Percentiles rank a stretch among this genome's conserved stretches.
These are phyloP conservation scores for Leptobrachium ailaonicum DNA, from an alignment of 2,113 vertebrate genomes.

Conservation along the genomic window DNA sequence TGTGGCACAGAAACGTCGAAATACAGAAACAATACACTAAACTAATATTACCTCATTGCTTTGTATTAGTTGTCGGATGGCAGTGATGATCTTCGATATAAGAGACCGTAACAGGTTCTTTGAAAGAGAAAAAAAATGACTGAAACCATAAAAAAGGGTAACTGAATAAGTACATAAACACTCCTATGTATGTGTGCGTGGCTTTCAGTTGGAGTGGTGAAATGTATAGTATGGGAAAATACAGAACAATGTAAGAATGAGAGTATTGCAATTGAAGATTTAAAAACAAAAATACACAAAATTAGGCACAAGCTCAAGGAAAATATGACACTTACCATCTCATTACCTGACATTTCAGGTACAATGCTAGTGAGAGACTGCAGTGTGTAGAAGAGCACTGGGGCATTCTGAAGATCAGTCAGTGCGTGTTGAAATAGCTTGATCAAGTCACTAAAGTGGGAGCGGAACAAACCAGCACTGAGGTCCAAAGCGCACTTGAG, in stretches of 20 bases:
- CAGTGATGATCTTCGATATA: slow-evolving; percentile 73
- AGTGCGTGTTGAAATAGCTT: slow-evolving; percentile 72
- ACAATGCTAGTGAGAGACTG: slow-evolving; percentile 74
- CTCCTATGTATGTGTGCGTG: no score
- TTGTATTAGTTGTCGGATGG: slow-evolving; percentile 74
- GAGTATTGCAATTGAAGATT: no score
- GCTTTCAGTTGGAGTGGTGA: not conserved
- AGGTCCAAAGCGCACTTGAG: slow-evolving; percentile 79
- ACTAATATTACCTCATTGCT: slow-evolving; percentile 73
- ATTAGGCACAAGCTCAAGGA: not conserved
- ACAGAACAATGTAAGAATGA: not conserved
- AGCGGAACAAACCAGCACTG: slow-evolving; percentile 73
- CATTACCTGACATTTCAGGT: slow-evolving; percentile 67
- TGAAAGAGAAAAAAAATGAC: not conserved
- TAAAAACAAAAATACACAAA: not conserved
- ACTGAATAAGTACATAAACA: no score
- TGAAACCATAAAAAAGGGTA: not conserved
- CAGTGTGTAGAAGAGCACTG: slow-evolving; percentile 76
- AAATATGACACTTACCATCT: slow-evolving; percentile 70
- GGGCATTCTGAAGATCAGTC: slow-evolving; percentile 70
- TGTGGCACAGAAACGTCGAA: no score
- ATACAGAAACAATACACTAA: no score
- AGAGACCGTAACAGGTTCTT: slow-evolving; percentile 74
- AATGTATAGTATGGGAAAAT: not conserved
- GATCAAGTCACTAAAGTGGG: slow-evolving; percentile 76